These are phyloP conservation scores for Macrocentrus cingulum DNA, from an alignment of 1,140 invertebrate species.

Conservation along the genomic window DNA sequence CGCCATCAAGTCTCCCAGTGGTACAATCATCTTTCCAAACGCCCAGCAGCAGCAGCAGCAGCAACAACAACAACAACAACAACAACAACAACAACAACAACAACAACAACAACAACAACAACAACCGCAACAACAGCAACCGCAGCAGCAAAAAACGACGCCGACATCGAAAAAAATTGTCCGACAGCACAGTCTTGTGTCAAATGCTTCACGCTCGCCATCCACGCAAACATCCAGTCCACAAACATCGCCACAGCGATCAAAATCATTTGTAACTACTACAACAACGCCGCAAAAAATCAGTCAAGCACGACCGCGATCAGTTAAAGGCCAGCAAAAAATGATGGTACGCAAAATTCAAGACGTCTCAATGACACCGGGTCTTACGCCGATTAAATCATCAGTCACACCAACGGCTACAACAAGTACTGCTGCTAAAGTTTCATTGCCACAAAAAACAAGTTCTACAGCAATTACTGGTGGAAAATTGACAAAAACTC, in stretches of 20 bases:
- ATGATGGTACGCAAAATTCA: conserved; percentile 35
- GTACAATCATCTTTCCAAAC: conserved; percentile 40
- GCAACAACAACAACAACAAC: conserved; percentile 23
- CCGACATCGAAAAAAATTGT: conserved; percentile 36
- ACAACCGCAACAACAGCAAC: conserved; percentile 20
- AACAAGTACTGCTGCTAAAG: neutral
- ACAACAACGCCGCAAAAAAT: neutral
- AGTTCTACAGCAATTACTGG: too few species aligned
- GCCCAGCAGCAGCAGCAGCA: conserved; percentile 19
- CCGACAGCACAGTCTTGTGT: conserved; percentile 18
- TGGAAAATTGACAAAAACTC: too few species aligned
- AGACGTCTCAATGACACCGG: conserved; percentile 22
- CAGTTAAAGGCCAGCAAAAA: conserved; percentile 12
- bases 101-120: conserved; percentile 13
- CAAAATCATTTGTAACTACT: neutral
- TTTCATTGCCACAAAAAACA: too few species aligned
- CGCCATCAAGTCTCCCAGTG: conserved; percentile 29
- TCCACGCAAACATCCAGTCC: conserved; percentile 2
- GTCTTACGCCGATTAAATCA: conserved; percentile 9
- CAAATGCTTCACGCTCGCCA: neutral
- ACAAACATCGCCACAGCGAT: neutral
- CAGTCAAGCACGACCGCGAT: neutral
- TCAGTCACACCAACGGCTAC: neutral
- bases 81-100: conserved; percentile 11
- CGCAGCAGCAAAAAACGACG: conserved; percentile 16